Percentiles rank a stretch among this genome's conserved stretches.
Evolutionary conservation across 2,888 invertebrate species (phyloP).

Genomic region (Iphiclides podalirius): DNA sequence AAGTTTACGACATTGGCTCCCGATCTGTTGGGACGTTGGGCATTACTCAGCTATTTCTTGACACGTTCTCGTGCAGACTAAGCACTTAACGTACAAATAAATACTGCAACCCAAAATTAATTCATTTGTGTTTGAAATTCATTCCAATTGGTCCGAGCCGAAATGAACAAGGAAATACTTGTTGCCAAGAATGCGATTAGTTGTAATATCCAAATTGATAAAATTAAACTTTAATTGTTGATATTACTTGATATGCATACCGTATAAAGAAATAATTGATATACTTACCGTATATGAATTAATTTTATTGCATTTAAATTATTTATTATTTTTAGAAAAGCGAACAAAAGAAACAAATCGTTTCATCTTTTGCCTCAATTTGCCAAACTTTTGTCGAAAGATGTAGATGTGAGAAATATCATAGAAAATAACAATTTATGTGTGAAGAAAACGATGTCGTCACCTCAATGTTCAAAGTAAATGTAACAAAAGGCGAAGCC

Average conservation of each 20-base stretch:
- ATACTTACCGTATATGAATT: too few relatives aligned
- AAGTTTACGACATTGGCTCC: slow-evolving; percentile 46
- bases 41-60: slow-evolving; percentile 22
- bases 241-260: too few relatives aligned
- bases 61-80: slow-evolving; percentile 14
- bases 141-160: background rate
- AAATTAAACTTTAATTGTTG: too few relatives aligned
- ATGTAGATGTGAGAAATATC: background rate
- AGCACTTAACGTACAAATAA: slow-evolving; percentile 21
- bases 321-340: too few relatives aligned
- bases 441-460: slow-evolving; percentile 9
- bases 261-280: too few relatives aligned
- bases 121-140: background rate
- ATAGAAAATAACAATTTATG: too few relatives aligned
- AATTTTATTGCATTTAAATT: too few relatives aligned
- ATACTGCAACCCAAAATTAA: slow-evolving; percentile 9
- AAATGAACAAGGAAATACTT: background rate
- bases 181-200: too few relatives aligned
- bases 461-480: slow-evolving; percentile 22
- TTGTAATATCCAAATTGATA: too few relatives aligned
- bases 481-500: slow-evolving; percentile 31
- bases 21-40: slow-evolving; percentile 32
- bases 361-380: too few relatives aligned
- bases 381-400: background rate
- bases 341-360: too few relatives aligned